A percentile compares a stretch with the other conserved stretches of the same genome.
Conservation (phyloP, 1,140 invertebrate genomes). For the Apis dorsata region DNA sequence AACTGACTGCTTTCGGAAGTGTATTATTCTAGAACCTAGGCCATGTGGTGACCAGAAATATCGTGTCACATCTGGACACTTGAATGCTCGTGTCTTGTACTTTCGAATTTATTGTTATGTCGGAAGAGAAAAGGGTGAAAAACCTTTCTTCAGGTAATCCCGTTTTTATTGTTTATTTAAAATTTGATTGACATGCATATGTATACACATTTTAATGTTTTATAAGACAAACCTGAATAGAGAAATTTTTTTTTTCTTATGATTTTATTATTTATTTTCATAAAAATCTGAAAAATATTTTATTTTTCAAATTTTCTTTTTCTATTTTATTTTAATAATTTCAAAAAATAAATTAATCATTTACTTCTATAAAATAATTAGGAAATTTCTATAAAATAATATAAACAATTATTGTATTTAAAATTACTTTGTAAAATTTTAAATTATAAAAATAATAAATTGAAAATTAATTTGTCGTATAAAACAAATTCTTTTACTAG, state of each 20-base stretch:
- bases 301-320: background rate
- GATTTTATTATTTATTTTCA: background rate
- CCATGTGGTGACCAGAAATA: conserved; percentile 39
- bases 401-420: background rate
- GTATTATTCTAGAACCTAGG: conserved; percentile 24
- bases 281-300: background rate
- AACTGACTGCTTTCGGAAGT: conserved; percentile 30
- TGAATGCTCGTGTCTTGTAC: background rate
- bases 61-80: conserved; percentile 11
- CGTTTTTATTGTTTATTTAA: background rate
- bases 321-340: background rate
- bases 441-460: too few relatives aligned
- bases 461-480: too few relatives aligned
- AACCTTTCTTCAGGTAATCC: background rate
- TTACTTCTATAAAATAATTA: background rate
- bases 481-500: too few relatives aligned
- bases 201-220: too few relatives aligned
- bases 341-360: background rate
- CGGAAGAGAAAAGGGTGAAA: conserved; percentile 13
- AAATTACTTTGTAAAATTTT: background rate
- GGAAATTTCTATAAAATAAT: background rate
- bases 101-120: background rate
- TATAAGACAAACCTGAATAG: too few relatives aligned
- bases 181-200: too few relatives aligned
- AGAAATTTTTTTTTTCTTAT: background rate